A percentile compares a stretch with the other conserved stretches of the same genome.
phyloP scores from a whole-genome alignment of 2,888 invertebrate genomes.

The Chymomyza procnemis region DNA sequence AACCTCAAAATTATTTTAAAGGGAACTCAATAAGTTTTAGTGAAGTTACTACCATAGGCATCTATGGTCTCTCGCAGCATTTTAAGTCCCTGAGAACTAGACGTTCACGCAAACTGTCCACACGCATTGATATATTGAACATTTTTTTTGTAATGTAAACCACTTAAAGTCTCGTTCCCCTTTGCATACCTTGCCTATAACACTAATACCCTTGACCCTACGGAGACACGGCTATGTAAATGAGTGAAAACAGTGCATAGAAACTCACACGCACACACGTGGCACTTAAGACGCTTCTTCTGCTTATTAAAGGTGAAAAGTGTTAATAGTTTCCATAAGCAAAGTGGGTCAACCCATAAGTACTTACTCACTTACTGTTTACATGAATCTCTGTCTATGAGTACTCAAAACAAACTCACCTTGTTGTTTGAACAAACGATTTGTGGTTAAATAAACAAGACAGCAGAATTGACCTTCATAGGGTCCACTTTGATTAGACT shows the following conservation, averaged over 20 bases:
- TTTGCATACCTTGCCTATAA: neutral
- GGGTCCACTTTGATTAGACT: neutral
- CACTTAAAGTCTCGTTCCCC: too few species aligned
- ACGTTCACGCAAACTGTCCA: too few species aligned
- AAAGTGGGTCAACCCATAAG: slow-evolving; percentile 61
- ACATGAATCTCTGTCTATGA: neutral
- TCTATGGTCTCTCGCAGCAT: too few species aligned
- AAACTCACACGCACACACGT: neutral
- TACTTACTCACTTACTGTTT: neutral
- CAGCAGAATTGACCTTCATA: neutral
- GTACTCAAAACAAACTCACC: neutral
- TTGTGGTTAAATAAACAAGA: neutral
- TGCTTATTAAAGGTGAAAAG: slow-evolving; percentile 57
- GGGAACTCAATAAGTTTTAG: too few species aligned
- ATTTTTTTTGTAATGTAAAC: too few species aligned
- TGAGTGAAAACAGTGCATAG: neutral
- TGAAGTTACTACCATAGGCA: too few species aligned
- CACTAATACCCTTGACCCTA: neutral
- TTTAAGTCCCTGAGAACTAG: too few species aligned
- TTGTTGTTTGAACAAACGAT: neutral
- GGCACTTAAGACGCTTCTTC: slow-evolving; percentile 32
- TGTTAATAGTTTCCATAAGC: slow-evolving; percentile 66
- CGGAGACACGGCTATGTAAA: neutral
- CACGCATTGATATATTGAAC: too few species aligned
- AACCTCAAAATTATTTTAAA: too few species aligned